Evolutionary conservation across 2,113 vertebrate species (phyloP).

Genomic region (Notothenia coriiceps): DNA sequence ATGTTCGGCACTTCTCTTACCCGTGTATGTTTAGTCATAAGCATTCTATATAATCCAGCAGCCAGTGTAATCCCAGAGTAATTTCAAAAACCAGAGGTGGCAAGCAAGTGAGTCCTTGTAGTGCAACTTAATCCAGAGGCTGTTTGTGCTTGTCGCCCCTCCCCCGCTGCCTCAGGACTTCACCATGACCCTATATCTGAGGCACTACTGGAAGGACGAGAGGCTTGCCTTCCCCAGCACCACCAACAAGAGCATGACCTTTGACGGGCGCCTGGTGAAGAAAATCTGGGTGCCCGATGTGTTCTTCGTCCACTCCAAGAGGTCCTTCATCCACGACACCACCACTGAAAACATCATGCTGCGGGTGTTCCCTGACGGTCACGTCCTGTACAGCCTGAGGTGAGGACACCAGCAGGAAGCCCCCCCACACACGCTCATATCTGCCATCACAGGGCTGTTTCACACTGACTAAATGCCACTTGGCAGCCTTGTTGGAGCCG

Average conservation of each 20-base stretch:
- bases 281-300: constrained; percentile 98
- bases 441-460: background rate
- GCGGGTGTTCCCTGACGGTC: constrained; percentile 93
- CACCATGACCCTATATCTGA: constrained; percentile 96
- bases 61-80: constrained; percentile 48
- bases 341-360: constrained; percentile 98
- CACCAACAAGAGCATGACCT: constrained; percentile 97
- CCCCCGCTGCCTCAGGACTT: constrained; percentile 87
- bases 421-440: background rate
- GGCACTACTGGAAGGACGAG: constrained; percentile 97
- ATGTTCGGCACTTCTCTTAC: constrained; percentile 47
- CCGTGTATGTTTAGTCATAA: constrained; percentile 40
- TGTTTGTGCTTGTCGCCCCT: background rate
- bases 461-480: background rate
- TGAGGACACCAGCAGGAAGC: constrained; percentile 66
- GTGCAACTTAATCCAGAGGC: constrained; percentile 42
- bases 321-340: constrained; percentile 95
- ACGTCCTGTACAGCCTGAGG: constrained; percentile 97
- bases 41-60: constrained; percentile 52
- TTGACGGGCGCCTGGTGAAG: constrained; percentile 93
- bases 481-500: background rate
- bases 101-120: constrained; percentile 19
- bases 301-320: constrained; percentile 96
- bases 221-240: constrained; percentile 91
- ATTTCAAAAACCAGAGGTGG: constrained; percentile 35